Base-by-base conservation (phyloP, 1,140 invertebrate species). In the Tetragonula clypearis region DNA sequence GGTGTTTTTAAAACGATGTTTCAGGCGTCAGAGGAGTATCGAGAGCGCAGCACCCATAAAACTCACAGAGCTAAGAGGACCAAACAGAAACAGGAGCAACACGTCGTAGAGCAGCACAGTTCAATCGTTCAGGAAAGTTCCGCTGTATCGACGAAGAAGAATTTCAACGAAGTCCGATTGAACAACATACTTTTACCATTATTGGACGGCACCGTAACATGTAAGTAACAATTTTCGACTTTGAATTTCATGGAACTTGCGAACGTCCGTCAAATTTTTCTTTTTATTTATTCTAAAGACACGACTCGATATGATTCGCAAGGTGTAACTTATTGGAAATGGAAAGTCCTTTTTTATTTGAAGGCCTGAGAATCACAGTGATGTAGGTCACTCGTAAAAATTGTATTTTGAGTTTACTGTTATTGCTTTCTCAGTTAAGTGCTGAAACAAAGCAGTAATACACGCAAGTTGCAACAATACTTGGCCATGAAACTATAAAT, bases 121-220 rank as follows among this genome's bases (percentile, higher is more conserved):
- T 92, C 94, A 23, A 95, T 92, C 56, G 23, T 94, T 19, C 92
- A 93, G 66, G 92, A 94, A 68, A 94, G 90, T 77, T 92, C 91
- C 26, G 91, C 88, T 26, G 88, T 92, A 74, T 87, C 90, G 0
- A 62, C 60, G 35, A 92, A 91, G 79, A 93, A 93, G 76, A 92
- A 95, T 80, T 97, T 96, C 92, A 95, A 96, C 91, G 94, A 95
- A 79, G 96, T 97, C 79, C 95, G 96, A 86, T 94, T 98, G 82
- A 96, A 97, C 92, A 97, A 97, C 90, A 97, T 98, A 86, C 97
- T 97, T 80, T 94, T 98, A 85, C 97, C 97, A 84, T 96, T 92
- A 71, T 72, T 96, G 41, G 96, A 96, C 91, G 97, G 97, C 91
- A 96, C 96, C 93, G 96, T 97, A 79, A 96, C 96, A 91, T 97